Base-by-base conservation (phyloP, 2,888 invertebrate genomes). In the Acronicta psi region DNA sequence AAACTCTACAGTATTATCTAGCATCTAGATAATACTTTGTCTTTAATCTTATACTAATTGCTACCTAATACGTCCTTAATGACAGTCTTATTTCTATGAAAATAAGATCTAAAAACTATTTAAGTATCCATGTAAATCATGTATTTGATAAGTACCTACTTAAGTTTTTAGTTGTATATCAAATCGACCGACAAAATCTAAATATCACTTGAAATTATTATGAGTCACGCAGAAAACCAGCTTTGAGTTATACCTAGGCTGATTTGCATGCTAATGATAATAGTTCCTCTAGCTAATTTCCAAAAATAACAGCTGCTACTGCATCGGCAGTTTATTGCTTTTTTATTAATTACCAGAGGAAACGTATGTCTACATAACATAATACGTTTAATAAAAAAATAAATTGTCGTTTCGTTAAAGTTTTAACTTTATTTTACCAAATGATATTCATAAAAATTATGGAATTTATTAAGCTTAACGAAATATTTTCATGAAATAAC, bases 231-330 rank as follows among this genome's bases (percentile, higher is more conserved):
- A 29, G 37, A 53, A 61, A 73, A 73, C 70, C 58, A 40, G 79
- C 56, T 60, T 64, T 45, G 41, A 34, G 46, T 52, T 67, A 53
- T 57, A 55, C 47, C 44, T 46, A 60, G 25, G 46, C 37, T 46
- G 25, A 61, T 77, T 75, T 62, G 59, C 69, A 67, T 76, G 52
- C 63, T 73, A 70, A 76, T 75, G 40, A 64, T 67, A 46, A 20
- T 44, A 59, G 59, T 73, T 75, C 60, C 60, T 68, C 69, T 68
- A 42, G 43, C 20, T 41, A 61, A 68, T 50, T 42, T 36, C 57
- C 65, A 71, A 75, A 76, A 80, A 75, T 57, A 57, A 77, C 70
- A 72, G 69, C 55, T 59, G 75, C 70, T 77, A 73, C 69, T 70
- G 72, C 69, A 69, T 79, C 67, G 61, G 71, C 66, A 73, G 73